These are phyloP conservation scores for Montipora foliosa DNA, from an alignment of 64 coral and sea anemone genomes.

Conservation along the genomic window DNA sequence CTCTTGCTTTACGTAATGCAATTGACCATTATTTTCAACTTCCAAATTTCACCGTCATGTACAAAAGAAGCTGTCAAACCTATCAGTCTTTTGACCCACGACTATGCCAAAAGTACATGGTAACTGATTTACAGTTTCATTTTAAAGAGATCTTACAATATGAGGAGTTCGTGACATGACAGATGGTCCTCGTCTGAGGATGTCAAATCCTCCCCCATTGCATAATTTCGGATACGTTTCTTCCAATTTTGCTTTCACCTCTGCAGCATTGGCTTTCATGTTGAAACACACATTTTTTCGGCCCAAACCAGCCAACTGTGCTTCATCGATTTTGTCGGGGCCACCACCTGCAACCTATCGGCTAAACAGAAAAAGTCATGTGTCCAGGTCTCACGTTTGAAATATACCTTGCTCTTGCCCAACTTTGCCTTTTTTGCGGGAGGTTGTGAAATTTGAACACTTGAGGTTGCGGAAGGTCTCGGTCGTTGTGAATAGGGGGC, in stretches of 20 bases:
- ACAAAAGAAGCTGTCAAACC: too few species aligned
- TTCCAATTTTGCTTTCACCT: constrained; percentile 3
- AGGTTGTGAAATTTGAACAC: background rate
- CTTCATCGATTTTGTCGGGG: background rate
- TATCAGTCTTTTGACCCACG: too few species aligned
- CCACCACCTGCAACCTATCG: background rate
- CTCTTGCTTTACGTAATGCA: too few species aligned
- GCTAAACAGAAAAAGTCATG: background rate
- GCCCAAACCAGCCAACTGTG: background rate
- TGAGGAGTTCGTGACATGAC: too few species aligned
- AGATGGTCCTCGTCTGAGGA: background rate
- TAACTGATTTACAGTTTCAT: too few species aligned
- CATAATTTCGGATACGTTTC: background rate
- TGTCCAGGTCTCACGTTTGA: background rate
- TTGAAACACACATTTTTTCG: background rate
- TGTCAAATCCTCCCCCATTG: background rate
- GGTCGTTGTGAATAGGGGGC: background rate
- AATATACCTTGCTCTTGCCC: background rate
- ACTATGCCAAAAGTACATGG: too few species aligned
- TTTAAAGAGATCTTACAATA: too few species aligned
- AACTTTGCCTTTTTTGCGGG: background rate
- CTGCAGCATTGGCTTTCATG: background rate
- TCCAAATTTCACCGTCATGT: too few species aligned
- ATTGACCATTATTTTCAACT: too few species aligned
- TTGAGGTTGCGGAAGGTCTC: background rate